Evolutionary conservation across 2,113 vertebrate genomes (phyloP).

Genomic region (Oncorhynchus mykiss): DNA sequence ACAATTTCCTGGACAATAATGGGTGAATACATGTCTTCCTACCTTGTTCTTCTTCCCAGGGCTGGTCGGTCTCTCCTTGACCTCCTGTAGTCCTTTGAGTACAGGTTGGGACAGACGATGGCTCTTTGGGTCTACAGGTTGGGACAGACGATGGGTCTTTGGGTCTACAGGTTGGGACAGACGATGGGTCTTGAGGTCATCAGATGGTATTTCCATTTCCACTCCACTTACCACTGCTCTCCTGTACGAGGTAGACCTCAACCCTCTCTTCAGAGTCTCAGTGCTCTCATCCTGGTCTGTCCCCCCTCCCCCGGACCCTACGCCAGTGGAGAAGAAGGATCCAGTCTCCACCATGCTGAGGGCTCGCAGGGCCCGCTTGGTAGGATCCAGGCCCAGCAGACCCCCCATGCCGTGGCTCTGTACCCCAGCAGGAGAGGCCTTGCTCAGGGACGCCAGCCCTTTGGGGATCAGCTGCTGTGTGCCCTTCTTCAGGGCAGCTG

Average conservation of each 20-base stretch:
- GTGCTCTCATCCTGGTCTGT: slow-evolving; percentile 74
- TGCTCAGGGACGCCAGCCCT: slow-evolving; percentile 73
- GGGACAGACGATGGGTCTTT: no score
- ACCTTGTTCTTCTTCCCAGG: slow-evolving; percentile 51
- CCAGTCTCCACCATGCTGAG: slow-evolving; percentile 87
- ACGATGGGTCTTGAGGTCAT: slow-evolving; percentile 71
- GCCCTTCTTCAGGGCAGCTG: slow-evolving; percentile 82
- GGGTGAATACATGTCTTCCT: background rate
- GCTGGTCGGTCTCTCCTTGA: slow-evolving; percentile 69
- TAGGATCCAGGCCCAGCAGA: slow-evolving; percentile 67
- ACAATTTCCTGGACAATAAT: background rate
- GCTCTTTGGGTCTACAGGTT: slow-evolving; percentile 63
- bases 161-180: slow-evolving; percentile 72
- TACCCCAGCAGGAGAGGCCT: slow-evolving; percentile 47
- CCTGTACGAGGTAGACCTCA: slow-evolving; percentile 92
- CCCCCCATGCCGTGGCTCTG: slow-evolving; percentile 41
- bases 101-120: slow-evolving; percentile 77
- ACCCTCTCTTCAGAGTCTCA: slow-evolving; percentile 76
- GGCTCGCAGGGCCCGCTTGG: slow-evolving; percentile 70
- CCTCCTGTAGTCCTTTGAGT: slow-evolving; percentile 73
- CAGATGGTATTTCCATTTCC: slow-evolving; percentile 70
- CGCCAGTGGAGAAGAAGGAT: slow-evolving; percentile 56
- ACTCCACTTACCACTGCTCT: slow-evolving; percentile 87
- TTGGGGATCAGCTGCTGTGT: slow-evolving; percentile 91
- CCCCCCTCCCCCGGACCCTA: slow-evolving; percentile 9